A percentile compares a stretch with the other conserved stretches of the same genome.
phyloP scores from a whole-genome alignment of 2,797 vertebrate species.

The Oreonectes daqikongensis region DNA sequence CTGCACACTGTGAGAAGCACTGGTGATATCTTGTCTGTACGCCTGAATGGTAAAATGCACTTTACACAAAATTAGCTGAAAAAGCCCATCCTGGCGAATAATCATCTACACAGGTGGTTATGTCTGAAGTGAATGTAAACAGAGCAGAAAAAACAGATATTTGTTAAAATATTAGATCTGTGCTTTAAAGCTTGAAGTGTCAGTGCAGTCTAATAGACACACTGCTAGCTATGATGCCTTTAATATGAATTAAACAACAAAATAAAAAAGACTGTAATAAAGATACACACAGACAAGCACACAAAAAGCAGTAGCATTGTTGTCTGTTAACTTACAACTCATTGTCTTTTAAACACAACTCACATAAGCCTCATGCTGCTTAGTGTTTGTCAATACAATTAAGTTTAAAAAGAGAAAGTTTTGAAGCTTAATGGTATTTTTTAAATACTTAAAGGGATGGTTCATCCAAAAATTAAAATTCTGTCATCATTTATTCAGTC shows the following conservation, averaged over 20 bases:
- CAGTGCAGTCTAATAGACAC: not conserved
- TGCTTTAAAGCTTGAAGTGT: no score
- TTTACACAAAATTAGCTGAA: no score
- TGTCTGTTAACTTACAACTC: not conserved
- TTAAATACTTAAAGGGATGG: no score
- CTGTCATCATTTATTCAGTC: no score
- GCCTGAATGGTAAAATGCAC: no score
- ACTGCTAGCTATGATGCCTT: not conserved
- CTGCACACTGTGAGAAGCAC: no score
- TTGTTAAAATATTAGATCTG: not conserved
- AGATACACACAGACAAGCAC: not conserved
- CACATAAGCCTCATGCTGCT: not conserved
- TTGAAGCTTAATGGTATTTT: no score
- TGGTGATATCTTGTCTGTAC: not conserved
- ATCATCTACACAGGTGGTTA: not conserved
- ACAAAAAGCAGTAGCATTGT: not conserved
- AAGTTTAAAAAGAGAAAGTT: not conserved
- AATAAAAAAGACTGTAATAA: not conserved
- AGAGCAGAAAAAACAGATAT: no score
- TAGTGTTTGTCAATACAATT: not conserved
- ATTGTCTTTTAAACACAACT: not conserved
- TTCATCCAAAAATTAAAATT: no score
- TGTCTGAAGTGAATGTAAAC: not conserved
- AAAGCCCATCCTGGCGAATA: no score
- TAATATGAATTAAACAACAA: not conserved